Conservation (phyloP, 2,113 vertebrate species). For the Natator depressus region DNA sequence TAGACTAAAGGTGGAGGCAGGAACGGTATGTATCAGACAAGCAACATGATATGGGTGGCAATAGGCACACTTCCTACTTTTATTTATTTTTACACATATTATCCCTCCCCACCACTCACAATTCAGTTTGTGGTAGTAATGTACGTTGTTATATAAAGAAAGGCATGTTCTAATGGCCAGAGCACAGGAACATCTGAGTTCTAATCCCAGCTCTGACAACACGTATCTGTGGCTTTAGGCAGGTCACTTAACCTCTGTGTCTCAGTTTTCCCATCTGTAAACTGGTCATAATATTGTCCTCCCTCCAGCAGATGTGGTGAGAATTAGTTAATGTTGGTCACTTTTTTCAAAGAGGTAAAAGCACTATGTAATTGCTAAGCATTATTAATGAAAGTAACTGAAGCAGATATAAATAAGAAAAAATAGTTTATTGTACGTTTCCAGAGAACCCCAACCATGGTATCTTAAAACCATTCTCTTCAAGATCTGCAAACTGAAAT, state of each 20-base stretch:
- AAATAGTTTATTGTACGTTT: neutral
- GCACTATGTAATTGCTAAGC: neutral
- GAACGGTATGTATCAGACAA: neutral
- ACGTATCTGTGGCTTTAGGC: neutral
- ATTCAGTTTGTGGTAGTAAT: neutral
- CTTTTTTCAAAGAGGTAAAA: neutral
- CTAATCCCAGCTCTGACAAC: neutral
- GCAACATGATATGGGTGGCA: neutral
- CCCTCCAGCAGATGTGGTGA: neutral
- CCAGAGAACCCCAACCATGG: neutral
- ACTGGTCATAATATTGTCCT: neutral
- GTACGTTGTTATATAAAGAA: neutral
- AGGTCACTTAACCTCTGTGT: neutral
- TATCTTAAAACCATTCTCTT: neutral
- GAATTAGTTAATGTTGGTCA: neutral
- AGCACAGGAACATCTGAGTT: neutral
- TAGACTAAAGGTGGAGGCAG: neutral
- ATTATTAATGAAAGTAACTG: neutral
- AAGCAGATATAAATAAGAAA: neutral
- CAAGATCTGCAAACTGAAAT: neutral
- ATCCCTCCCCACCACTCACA: neutral
- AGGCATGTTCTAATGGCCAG: neutral
- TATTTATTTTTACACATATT: neutral
- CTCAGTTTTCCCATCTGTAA: neutral
- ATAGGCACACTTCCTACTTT: neutral